Evolutionary conservation across 2,113 vertebrate genomes (phyloP).

Genomic region (Callipepla squamata): DNA sequence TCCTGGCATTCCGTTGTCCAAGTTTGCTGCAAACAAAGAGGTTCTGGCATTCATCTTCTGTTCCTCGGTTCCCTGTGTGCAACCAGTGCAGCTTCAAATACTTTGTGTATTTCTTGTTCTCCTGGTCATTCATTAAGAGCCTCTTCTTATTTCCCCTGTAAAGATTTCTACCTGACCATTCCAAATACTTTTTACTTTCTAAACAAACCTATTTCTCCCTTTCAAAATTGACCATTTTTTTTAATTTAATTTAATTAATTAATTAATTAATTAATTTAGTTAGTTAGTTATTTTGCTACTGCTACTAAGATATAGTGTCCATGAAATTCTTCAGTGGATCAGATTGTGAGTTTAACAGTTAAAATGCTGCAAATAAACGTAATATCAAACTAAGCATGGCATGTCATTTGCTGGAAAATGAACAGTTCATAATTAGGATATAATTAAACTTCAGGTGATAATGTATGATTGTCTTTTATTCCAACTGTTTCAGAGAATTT

Average conservation of each 20-base stretch:
- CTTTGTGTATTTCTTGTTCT: neutral
- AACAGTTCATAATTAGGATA: neutral
- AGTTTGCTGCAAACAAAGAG: neutral
- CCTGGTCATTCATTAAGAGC: neutral
- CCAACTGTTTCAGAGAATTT: neutral
- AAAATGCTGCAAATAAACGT: neutral
- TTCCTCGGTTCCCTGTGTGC: too few species aligned
- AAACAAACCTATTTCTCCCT: neutral
- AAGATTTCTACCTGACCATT: neutral
- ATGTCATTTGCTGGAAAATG: neutral
- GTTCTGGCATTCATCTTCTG: neutral
- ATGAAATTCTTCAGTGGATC: neutral
- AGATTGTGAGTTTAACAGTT: neutral
- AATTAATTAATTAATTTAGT: too few species aligned
- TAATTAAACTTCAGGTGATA: neutral
- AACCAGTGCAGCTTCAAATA: neutral
- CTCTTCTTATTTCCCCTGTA: neutral
- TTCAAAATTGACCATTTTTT: neutral
- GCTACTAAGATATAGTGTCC: neutral
- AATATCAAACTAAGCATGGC: accelerated
- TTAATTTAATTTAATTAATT: too few species aligned
- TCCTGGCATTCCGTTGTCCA: neutral
- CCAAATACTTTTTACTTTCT: neutral
- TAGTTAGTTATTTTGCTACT: neutral
- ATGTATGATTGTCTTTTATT: neutral